Evolutionary conservation across 2,113 vertebrate genomes (phyloP).

Genomic region (Sylvia atricapilla): DNA sequence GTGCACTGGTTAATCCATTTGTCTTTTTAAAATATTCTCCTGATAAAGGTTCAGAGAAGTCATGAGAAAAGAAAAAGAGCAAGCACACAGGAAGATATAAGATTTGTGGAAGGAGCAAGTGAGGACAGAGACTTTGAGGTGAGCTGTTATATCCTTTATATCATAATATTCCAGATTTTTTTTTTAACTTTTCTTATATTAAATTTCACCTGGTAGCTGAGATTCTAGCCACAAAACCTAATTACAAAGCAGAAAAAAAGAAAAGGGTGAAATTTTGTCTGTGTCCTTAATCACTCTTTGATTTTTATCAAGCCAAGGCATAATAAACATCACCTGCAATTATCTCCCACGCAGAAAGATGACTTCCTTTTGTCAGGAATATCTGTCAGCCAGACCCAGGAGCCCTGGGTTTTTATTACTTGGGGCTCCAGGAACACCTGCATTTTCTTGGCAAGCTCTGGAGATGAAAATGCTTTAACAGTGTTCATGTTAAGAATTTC

Average conservation of each 20-base stretch:
- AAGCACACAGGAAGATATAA: not conserved
- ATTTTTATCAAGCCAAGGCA: conserved; percentile 36
- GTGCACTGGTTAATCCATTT: not conserved
- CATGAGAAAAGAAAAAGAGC: not conserved
- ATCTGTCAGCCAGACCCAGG: not conserved
- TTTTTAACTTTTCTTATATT: not conserved
- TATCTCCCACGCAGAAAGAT: conserved; percentile 10
- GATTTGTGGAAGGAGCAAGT: not conserved
- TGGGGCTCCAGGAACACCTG: conserved; percentile 11
- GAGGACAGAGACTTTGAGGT: conserved; percentile 3
- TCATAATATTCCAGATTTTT: not conserved
- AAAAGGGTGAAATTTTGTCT: conserved; percentile 4
- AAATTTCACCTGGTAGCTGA: conserved; percentile 3
- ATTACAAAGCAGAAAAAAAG: conserved; percentile 31
- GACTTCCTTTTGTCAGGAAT: conserved; percentile 21
- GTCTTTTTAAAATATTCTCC: not conserved
- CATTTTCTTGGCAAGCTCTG: conserved; percentile 9
- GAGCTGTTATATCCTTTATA: not conserved
- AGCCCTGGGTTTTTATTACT: not conserved
- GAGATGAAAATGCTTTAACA: not conserved
- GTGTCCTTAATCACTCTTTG: conserved; percentile 10
- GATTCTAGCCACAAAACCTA: not conserved
- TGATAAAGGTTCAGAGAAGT: not conserved
- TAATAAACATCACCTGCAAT: conserved; percentile 16
- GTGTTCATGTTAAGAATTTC: not conserved